A percentile compares a stretch with the other conserved stretches of the same genome.
Evolutionary conservation across 2,113 vertebrate species (phyloP).

Genomic region (Pelvicachromis taeniatus): DNA sequence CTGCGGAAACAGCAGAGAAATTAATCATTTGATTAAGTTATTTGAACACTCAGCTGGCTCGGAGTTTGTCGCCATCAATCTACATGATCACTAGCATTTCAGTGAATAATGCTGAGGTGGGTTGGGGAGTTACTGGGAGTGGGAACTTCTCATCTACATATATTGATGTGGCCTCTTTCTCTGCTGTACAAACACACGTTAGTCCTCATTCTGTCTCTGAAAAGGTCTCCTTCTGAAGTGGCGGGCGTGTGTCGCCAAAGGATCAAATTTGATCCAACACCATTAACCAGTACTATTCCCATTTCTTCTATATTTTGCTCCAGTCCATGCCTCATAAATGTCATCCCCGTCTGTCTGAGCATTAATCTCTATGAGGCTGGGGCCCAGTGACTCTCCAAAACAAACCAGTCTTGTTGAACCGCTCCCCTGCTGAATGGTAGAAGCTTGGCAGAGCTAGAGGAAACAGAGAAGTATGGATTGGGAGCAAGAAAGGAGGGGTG

Average conservation of each 20-base stretch:
- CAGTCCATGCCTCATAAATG: conserved; percentile 66
- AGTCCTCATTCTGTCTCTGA: neutral
- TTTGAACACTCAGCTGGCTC: conserved; percentile 32
- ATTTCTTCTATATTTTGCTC: conserved; percentile 24
- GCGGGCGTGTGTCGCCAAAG: neutral
- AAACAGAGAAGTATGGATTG: conserved; percentile 57
- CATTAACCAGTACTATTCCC: conserved; percentile 15
- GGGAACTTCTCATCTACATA: neutral
- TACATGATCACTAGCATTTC: conserved; percentile 1
- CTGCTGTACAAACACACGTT: neutral
- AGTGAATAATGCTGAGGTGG: neutral
- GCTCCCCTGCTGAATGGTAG: conserved; percentile 53
- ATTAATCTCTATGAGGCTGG: conserved; percentile 66
- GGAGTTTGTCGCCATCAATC: conserved; percentile 22
- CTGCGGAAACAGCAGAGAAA: conserved; percentile 18
- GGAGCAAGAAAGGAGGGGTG: conserved; percentile 6
- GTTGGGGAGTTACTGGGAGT: neutral
- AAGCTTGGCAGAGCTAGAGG: conserved; percentile 68
- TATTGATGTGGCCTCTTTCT: neutral
- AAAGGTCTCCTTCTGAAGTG: neutral
- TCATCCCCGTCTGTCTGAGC: conserved; percentile 60
- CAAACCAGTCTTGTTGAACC: conserved; percentile 66
- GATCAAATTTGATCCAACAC: conserved; percentile 36
- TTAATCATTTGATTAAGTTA: conserved; percentile 49
- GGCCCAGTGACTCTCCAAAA: conserved; percentile 65